phyloP scores from a whole-genome alignment of 2,113 vertebrate genomes.

The Phocoena sinus region DNA sequence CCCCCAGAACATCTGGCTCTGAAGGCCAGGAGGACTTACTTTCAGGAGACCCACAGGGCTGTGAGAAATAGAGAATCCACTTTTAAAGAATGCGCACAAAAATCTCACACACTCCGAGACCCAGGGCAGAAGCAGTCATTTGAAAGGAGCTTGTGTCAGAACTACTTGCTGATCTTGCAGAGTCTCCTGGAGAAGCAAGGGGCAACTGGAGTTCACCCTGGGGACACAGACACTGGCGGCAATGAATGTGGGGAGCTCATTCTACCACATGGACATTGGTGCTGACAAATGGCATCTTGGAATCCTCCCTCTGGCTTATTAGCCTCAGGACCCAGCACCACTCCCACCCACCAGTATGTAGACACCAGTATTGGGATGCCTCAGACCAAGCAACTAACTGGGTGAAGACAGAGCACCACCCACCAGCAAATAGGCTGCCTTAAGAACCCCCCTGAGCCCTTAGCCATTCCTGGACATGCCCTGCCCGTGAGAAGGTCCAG shows the following conservation, averaged over 20 bases:
- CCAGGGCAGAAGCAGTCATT: neutral
- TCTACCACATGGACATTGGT: neutral
- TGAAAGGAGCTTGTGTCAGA: neutral
- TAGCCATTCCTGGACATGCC: neutral
- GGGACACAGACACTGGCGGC: neutral
- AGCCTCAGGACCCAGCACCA: neutral
- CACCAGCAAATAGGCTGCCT: neutral
- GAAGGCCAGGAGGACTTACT: neutral
- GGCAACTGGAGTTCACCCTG: neutral
- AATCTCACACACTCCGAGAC: neutral
- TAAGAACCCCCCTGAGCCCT: neutral
- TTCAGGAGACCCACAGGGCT: neutral
- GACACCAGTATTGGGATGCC: neutral
- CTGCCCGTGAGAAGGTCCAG: neutral
- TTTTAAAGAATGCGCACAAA: neutral
- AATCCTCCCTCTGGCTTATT: neutral
- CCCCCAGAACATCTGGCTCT: neutral
- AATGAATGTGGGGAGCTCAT: neutral
- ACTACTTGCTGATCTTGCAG: neutral
- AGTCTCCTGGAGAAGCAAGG: neutral
- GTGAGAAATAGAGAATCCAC: neutral
- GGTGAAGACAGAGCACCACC: neutral
- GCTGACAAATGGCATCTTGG: neutral
- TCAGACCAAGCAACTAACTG: neutral
- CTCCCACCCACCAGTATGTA: neutral